A percentile compares a stretch with the other conserved stretches of the same genome.
These are phyloP conservation scores for Exaiptasia diaphana DNA, from an alignment of 64 coral and sea anemone species.

Conservation along the genomic window DNA sequence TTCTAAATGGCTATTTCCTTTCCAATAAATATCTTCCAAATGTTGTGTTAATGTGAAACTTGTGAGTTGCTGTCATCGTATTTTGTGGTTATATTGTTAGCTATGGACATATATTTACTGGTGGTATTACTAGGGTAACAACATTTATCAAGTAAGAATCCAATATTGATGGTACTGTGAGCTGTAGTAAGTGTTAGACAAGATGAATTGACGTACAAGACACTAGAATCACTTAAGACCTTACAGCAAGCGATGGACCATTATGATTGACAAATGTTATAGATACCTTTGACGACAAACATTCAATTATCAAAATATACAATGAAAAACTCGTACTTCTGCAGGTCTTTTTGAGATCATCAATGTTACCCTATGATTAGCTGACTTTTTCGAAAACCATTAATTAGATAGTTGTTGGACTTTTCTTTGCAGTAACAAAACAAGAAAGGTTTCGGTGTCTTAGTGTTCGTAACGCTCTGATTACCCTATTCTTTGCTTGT, in stretches of 20 bases:
- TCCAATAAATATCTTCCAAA: too few species aligned
- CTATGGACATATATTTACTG: too few species aligned
- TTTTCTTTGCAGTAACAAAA: constrained; percentile 5
- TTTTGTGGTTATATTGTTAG: too few species aligned
- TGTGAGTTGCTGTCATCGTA: too few species aligned
- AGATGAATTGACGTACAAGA: constrained; percentile 3
- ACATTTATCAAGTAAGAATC: too few species aligned
- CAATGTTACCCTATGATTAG: not conserved
- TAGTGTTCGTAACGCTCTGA: constrained; percentile 1
- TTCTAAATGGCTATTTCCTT: too few species aligned
- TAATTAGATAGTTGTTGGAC: constrained; percentile 6
- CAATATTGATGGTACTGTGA: too few species aligned
- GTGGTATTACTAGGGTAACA: constrained; percentile 15
- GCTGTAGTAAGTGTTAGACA: too few species aligned
- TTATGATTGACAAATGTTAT: constrained; percentile 93
- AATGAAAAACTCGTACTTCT: constrained; percentile 5
- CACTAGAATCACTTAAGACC: too few species aligned
- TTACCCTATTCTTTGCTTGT: constrained; percentile 14
- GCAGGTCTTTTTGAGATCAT: not conserved
- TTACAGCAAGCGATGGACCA: too few species aligned
- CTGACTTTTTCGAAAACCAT: not conserved
- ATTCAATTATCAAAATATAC: constrained; percentile 87
- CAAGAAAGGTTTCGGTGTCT: constrained; percentile 8
- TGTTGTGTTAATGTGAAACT: too few species aligned
- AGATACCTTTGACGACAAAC: constrained; percentile 81